Conservation (phyloP, 2,797 vertebrate genomes). For the Eremophila alpestris region DNA sequence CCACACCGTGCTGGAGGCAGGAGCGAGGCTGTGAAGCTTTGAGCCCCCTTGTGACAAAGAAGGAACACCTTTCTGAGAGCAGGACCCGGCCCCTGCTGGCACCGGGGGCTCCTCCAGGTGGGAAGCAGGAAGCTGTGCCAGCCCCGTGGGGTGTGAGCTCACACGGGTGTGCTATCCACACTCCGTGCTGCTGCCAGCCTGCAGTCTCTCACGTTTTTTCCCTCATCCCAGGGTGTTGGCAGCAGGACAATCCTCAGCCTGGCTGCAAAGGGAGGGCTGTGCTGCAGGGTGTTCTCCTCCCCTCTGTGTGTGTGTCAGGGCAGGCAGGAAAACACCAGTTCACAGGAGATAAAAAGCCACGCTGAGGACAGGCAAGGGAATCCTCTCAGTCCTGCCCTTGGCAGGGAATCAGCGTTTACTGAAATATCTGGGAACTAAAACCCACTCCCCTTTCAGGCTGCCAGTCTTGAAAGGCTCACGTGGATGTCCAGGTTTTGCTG, state of each 20-base stretch:
- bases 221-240: not conserved
- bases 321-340: not conserved
- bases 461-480: not conserved
- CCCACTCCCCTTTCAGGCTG: not conserved
- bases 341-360: not conserved
- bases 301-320: not conserved
- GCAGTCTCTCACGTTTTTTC: not conserved
- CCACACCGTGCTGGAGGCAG: accelerated
- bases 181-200: not conserved
- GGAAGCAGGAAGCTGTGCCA: not conserved
- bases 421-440: not conserved
- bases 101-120: not conserved
- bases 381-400: not conserved
- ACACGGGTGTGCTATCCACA: not conserved
- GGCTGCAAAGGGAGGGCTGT: not conserved
- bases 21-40: not conserved
- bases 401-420: not conserved
- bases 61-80: not conserved
- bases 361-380: not conserved
- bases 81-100: accelerated
- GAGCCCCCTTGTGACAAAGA: not conserved
- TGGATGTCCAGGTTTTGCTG: not conserved
- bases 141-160: not conserved
- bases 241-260: not conserved
- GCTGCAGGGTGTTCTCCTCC: not conserved